Percentiles rank a stretch among this genome's conserved stretches.
Conservation (phyloP, 2,113 vertebrate genomes). For the Edolisoma coerulescens region DNA sequence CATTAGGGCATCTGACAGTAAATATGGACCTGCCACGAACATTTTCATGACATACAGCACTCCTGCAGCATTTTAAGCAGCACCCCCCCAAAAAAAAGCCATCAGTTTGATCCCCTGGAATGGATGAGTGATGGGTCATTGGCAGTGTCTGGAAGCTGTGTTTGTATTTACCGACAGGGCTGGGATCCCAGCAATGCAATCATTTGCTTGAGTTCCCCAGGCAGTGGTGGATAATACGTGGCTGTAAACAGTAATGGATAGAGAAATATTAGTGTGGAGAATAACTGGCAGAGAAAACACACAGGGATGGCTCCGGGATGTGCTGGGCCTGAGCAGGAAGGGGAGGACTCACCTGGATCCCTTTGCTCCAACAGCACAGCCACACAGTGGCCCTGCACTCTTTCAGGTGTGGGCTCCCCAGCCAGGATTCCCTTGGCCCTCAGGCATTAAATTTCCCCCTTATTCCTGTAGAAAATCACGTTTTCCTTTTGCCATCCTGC, state of each 20-base stretch:
- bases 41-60: not conserved
- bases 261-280: not conserved
- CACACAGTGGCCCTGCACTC: accelerated
- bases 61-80: not conserved
- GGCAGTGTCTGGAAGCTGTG: not conserved
- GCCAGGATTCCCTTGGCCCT: not conserved
- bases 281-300: not conserved
- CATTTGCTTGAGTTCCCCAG: slow-evolving; percentile 43
- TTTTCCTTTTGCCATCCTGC: not conserved
- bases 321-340: not conserved
- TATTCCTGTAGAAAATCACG: not conserved
- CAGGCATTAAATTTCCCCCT: not conserved
- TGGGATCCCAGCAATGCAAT: slow-evolving; percentile 42
- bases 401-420: not conserved
- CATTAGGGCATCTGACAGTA: not conserved
- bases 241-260: not conserved
- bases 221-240: not conserved
- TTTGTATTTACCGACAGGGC: slow-evolving; percentile 1
- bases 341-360: not conserved
- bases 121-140: slow-evolving; percentile 15
- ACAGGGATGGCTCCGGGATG: not conserved
- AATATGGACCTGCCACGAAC: not conserved
- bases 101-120: not conserved
- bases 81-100: not conserved
- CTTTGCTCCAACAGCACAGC: not conserved